Evolutionary conservation across 2,113 vertebrate species (phyloP).

Genomic region (Hippoglossus stenolepis): DNA sequence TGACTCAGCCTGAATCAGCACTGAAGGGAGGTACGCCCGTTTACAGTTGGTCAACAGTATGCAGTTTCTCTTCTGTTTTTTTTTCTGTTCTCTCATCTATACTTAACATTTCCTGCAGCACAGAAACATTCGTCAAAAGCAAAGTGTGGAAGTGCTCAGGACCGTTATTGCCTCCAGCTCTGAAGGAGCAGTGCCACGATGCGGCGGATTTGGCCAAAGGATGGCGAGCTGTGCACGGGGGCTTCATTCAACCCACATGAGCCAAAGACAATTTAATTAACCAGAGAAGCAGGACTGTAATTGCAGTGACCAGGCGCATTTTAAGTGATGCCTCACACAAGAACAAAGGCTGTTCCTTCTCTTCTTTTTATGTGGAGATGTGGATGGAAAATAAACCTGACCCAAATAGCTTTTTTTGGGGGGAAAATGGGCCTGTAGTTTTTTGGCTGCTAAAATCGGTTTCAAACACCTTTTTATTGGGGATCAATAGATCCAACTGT

Average conservation of each 20-base stretch:
- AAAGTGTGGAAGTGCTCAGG: not conserved
- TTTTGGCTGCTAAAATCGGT: not conserved
- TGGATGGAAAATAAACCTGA: not conserved
- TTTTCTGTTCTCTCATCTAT: conserved; percentile 17
- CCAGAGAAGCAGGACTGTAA: conserved; percentile 50
- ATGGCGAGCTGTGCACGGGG: conserved; percentile 14
- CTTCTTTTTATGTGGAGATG: not conserved
- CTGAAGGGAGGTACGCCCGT: not conserved
- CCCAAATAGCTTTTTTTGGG: too few relatives aligned
- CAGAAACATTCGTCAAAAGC: not conserved
- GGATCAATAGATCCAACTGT: too few relatives aligned
- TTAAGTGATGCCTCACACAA: not conserved
- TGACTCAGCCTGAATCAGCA: not conserved
- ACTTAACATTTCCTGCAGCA: conserved; percentile 14
- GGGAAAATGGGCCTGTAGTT: not conserved
- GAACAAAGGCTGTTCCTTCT: not conserved
- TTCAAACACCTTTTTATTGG: not conserved
- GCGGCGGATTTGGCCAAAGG: conserved; percentile 17
- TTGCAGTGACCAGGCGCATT: conserved; percentile 22
- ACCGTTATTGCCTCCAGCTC: not conserved
- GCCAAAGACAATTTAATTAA: conserved; percentile 63
- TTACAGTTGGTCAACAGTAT: conserved; percentile 25
- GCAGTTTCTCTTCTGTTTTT: conserved; percentile 59
- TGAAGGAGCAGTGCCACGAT: not conserved
- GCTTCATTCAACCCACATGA: conserved; percentile 39